These are phyloP conservation scores for Drosophila quadrilineata DNA, from an alignment of 1,140 invertebrate species.

Conservation along the genomic window DNA sequence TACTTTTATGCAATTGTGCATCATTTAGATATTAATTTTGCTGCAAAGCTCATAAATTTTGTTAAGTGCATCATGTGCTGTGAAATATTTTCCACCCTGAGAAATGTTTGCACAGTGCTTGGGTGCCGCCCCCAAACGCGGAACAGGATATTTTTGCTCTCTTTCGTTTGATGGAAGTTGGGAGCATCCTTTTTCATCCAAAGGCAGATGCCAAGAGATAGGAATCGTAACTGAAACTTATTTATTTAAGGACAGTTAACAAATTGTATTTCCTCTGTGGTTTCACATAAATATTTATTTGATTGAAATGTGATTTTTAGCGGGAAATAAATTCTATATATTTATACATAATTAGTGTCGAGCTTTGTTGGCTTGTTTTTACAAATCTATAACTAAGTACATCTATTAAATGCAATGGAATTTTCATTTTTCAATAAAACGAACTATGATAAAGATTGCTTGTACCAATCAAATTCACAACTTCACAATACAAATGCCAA, in stretches of 20 bases:
- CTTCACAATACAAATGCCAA: slow-evolving; percentile 49
- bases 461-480: slow-evolving; percentile 51
- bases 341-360: slow-evolving; percentile 30
- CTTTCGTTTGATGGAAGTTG: slow-evolving; percentile 52
- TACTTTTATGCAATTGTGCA: no score
- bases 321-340: slow-evolving; percentile 34
- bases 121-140: slow-evolving; percentile 60
- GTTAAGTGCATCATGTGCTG: slow-evolving; percentile 33
- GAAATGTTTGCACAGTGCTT: slow-evolving; percentile 41
- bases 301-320: slow-evolving; percentile 51
- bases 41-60: no score
- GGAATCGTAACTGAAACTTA: slow-evolving; percentile 67
- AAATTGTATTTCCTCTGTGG: slow-evolving; percentile 54
- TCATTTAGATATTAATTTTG: no score
- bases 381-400: no score
- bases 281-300: slow-evolving; percentile 51
- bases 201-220: slow-evolving; percentile 60
- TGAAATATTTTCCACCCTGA: slow-evolving; percentile 61
- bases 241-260: slow-evolving; percentile 70
- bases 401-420: slow-evolving; percentile 55
- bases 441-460: slow-evolving; percentile 67
- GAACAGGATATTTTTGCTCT: slow-evolving; percentile 53
- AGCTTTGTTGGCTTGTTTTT: slow-evolving; percentile 5
- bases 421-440: slow-evolving; percentile 69
- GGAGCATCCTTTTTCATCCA: slow-evolving; percentile 60